Evolutionary conservation across 2,797 vertebrate species (phyloP), one percentile per base, ranked within the genome.

Genomic region (Lates japonicus): DNA sequence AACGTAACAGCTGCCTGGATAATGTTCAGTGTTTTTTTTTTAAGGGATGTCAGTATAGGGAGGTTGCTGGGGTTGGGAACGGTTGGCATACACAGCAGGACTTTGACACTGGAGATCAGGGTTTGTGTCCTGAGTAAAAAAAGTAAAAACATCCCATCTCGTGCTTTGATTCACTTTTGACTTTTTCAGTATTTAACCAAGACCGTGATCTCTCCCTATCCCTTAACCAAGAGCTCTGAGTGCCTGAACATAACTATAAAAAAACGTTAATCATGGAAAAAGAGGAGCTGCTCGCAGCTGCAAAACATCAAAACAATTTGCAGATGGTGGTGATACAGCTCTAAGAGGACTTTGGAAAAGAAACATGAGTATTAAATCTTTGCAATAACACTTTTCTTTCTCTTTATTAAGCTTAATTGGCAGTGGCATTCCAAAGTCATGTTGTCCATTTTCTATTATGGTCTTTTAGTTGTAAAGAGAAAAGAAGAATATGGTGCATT

Each of bases 221-320:
- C 37, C 35, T 67, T 52, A 64, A 76, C 81, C 70, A 65, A 82
- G 22, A 41, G 20, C 46, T 68, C 22, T 35, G 42, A 78, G 20
- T 42, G 52, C 81, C 25, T 67, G 12, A 77, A 60, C 55, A 62
- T 70, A 74, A 76, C 62, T 58, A 67, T 72, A 73, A 87, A 78
- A 86, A 49, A 86, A 54, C 35, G n/a, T 73, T 74, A 64, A 78
- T 82, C 70, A 75, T 17, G 67, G 84, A 64, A 74, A 82, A 37
- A 68, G 25, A 83, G 62, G 42, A 71, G 82, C 41, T 25, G 70
- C 57, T 71, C 72, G 29, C 81, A 85, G 76, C 79, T 85, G 86
- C 59, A 79, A 64, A 42, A 70, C 46, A 86, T 86, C 62, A 77
- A 51, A 55, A 64, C 60, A 82, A 62, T 61, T 46, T 82, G 46